Evolutionary conservation across 2,113 vertebrate genomes (phyloP).

Genomic region (Laticauda colubrina): DNA sequence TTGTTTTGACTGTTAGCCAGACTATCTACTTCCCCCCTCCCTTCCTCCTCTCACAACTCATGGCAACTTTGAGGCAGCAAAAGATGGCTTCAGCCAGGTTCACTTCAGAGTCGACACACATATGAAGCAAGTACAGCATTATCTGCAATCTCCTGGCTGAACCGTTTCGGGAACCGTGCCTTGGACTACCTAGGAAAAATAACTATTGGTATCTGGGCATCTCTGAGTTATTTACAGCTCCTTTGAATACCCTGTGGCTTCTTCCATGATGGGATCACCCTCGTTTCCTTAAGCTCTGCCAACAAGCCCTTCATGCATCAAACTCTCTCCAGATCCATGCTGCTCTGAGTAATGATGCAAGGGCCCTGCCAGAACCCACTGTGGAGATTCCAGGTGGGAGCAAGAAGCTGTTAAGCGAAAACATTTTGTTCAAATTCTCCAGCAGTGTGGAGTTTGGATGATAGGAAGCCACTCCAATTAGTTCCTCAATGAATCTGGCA

Average conservation of each 20-base stretch:
- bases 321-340: not conserved
- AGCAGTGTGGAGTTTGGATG: not conserved
- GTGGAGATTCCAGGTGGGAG: not conserved
- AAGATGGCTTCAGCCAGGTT: too few relatives aligned
- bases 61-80: too few relatives aligned
- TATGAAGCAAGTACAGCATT: not conserved
- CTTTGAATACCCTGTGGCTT: not conserved
- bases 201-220: not conserved
- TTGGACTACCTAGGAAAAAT: not conserved
- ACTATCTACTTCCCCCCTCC: too few relatives aligned
- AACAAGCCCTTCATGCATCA: not conserved
- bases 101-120: too few relatives aligned
- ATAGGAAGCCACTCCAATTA: conserved; percentile 2
- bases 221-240: not conserved
- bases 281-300: not conserved
- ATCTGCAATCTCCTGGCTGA: not conserved
- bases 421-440: not conserved
- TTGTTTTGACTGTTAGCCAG: too few relatives aligned
- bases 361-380: not conserved
- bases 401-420: not conserved
- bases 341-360: not conserved
- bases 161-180: not conserved
- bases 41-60: too few relatives aligned
- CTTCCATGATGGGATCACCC: not conserved
- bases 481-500: conserved; percentile 6